Conservation (phyloP, 2,797 vertebrate species). For the Lepilemur septentrionalis region DNA sequence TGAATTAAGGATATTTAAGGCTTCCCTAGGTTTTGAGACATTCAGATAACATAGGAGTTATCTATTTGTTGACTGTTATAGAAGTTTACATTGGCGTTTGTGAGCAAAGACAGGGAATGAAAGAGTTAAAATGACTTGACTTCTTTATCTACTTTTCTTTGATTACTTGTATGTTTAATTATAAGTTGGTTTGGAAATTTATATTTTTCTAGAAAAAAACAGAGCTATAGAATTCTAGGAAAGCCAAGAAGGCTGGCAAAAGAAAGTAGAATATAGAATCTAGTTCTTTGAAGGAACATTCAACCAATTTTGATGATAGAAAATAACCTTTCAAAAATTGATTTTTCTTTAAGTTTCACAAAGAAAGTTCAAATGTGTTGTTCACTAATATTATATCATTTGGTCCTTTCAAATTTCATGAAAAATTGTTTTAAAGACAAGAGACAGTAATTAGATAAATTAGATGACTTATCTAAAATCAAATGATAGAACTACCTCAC, state of each 20-base stretch:
- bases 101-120: background rate
- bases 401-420: background rate
- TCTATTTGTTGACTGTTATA: background rate
- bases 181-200: background rate
- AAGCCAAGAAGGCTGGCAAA: background rate
- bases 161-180: background rate
- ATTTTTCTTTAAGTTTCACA: constrained; percentile 7
- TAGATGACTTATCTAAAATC: background rate
- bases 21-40: background rate
- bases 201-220: background rate
- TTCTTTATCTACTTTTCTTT: background rate
- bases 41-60: background rate
- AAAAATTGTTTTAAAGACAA: background rate
- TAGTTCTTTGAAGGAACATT: background rate
- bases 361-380: background rate
- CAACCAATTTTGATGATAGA: background rate
- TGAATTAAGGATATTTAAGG: background rate
- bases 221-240: background rate
- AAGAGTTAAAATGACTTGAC: background rate
- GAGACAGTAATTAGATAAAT: background rate
- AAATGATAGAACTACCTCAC: background rate
- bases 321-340: background rate
- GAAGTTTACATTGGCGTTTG: background rate
- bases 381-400: background rate
- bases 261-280: background rate